Conservation (phyloP, 2,888 invertebrate genomes). For the Nomada goodeniana region DNA sequence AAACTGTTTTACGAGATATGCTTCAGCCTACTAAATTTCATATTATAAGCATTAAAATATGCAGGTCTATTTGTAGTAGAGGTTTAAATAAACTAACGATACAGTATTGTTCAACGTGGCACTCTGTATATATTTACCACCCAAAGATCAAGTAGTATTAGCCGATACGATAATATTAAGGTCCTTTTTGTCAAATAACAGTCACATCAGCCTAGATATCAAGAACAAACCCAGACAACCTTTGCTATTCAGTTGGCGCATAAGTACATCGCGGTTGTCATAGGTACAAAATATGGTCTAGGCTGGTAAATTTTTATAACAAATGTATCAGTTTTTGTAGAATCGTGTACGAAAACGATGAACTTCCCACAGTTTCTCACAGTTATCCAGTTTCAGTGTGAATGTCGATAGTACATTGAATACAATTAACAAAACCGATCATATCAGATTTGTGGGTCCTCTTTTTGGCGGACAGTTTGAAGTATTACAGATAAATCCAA, state of each 20-base stretch:
- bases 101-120: not conserved
- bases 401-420: slow-evolving; percentile 19
- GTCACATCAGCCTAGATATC: slow-evolving; percentile 78
- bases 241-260: slow-evolving; percentile 58
- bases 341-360: slow-evolving; percentile 31
- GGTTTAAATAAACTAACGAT: slow-evolving; percentile 22
- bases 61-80: not conserved
- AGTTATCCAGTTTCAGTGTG: slow-evolving; percentile 10
- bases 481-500: slow-evolving; percentile 24
- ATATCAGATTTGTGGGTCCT: slow-evolving; percentile 8
- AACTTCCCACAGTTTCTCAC: slow-evolving; percentile 5
- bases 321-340: slow-evolving; percentile 24
- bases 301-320: slow-evolving; percentile 71
- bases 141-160: slow-evolving; percentile 32
- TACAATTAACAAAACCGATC: slow-evolving; percentile 26
- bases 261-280: slow-evolving; percentile 75
- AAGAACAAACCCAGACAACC: slow-evolving; percentile 80
- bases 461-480: slow-evolving; percentile 12
- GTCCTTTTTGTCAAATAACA: slow-evolving; percentile 39
- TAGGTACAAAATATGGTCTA: slow-evolving; percentile 76
- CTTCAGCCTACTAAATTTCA: slow-evolving; percentile 7
- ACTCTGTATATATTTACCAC: slow-evolving; percentile 37
- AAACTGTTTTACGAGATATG: not conserved
- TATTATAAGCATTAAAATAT: not conserved
- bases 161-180: slow-evolving; percentile 28